Conservation (phyloP, 2,888 invertebrate species). For the Epirrhoe tristata region DNA sequence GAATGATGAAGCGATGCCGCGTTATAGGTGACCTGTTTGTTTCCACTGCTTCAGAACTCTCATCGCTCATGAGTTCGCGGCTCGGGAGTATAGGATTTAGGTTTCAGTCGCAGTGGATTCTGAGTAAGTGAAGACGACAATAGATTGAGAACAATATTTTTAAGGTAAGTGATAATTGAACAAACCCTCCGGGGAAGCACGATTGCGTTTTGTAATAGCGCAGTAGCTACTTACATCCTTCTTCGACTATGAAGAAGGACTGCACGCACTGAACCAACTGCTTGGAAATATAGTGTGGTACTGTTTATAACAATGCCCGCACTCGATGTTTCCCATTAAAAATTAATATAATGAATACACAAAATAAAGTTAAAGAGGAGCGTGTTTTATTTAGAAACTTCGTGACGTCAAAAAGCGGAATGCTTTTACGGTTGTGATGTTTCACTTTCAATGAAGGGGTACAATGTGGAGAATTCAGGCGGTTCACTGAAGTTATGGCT, state of each 20-base stretch:
- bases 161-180: too few relatives aligned
- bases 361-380: conserved; percentile 48
- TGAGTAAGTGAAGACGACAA: not conserved
- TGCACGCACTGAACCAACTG: not conserved
- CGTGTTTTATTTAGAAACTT: conserved; percentile 48
- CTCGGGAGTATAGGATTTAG: not conserved
- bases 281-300: conserved; percentile 38
- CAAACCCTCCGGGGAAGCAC: too few relatives aligned
- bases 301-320: conserved; percentile 75
- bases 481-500: conserved; percentile 11
- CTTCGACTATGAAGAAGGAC: too few relatives aligned
- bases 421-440: conserved; percentile 47
- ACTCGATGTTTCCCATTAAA: conserved; percentile 75
- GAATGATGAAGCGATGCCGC: conserved; percentile 10
- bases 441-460: conserved; percentile 40
- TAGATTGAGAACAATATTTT: not conserved
- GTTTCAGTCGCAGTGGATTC: not conserved
- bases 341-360: conserved; percentile 67
- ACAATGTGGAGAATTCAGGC: conserved; percentile 49
- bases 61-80: not conserved
- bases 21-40: conserved; percentile 3
- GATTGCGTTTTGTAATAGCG: too few relatives aligned
- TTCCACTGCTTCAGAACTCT: not conserved
- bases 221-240: too few relatives aligned
- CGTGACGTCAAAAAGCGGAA: conserved; percentile 35